Evolutionary conservation across 2,888 invertebrate genomes (phyloP), one percentile per base, ranked within the genome.

Genomic region (Stenichneumon culpator): DNA sequence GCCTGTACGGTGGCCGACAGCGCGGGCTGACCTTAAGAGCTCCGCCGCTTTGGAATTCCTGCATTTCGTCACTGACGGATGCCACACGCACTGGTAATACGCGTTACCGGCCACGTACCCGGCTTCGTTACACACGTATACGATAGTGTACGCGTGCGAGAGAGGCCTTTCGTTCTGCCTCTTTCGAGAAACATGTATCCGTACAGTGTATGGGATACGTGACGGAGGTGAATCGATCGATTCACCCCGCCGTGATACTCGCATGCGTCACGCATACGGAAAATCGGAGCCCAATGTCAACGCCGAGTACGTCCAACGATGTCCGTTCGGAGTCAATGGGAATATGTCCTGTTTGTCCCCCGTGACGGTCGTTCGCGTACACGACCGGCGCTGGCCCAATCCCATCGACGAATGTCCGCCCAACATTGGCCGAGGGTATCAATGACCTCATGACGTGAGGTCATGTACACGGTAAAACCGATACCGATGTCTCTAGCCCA

Each of bases 261-360:
- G 74, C 72, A 91, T 91, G 91, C 89, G 88, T 84, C 83, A 47
- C 86, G 92, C 90, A 91, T 92, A 91, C 91, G 90, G 88, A 92
- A 92, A 92, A 92, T 88, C 78, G 77, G 68, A 86, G 87, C 88
- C 90, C 92, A 93, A 93, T 93, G 92, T 92, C 92, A 91, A 87
- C 79, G 81, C 50, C 39, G 32, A 39, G 47, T 54, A 77, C 67
- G 67, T 78, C 68, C 52, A n/a, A 67, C 65, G 25, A 54, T 36
- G 39, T 36, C 65, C 39, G 68, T 32, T 14, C 68, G 44, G 32
- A 52, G 32, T 72, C 85, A 68, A 83, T 67, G 83, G 86, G 83
- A 89, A 89, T 89, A 87, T 44, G 86, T 88, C 86, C 70, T 69
- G 60, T 28, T 84, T 84, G 86, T 89, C 84, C 88, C 83, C 16